Conservation (phyloP, 2,888 invertebrate genomes). For the Harpalus rubripes region DNA sequence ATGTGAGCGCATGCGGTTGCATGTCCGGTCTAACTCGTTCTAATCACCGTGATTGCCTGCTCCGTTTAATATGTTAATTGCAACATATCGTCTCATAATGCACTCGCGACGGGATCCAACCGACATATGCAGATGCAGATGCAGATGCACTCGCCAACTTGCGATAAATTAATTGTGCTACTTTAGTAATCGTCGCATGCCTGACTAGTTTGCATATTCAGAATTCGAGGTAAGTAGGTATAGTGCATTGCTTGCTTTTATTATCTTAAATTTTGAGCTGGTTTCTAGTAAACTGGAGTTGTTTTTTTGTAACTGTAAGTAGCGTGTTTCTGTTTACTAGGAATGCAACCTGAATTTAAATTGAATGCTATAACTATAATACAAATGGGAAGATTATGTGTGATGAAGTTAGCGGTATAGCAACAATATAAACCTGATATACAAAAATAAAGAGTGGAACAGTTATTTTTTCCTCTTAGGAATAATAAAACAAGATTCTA, state of each 20-base stretch:
- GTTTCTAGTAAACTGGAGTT: constrained; percentile 25
- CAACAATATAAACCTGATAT: not conserved
- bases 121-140: constrained; percentile 59
- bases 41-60: not conserved
- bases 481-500: no score
- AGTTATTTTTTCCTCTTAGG: not conserved
- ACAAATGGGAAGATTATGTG: not conserved
- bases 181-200: constrained; percentile 32
- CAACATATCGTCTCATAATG: constrained; percentile 29
- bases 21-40: constrained; percentile 24
- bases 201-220: constrained; percentile 34
- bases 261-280: constrained; percentile 18
- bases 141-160: constrained; percentile 35
- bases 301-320: constrained; percentile 48
- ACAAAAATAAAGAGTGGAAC: not conserved
- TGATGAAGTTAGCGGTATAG: not conserved
- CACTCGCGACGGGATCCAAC: constrained; percentile 32
- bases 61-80: constrained; percentile 60
- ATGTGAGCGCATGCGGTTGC: not conserved
- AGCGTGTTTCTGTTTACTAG: constrained; percentile 19
- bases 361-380: constrained; percentile 8
- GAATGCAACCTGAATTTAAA: constrained; percentile 28
- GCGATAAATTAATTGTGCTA: constrained; percentile 55
- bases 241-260: constrained; percentile 21
- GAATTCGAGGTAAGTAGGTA: constrained; percentile 50